phyloP scores from a whole-genome alignment of 2,797 vertebrate genomes.

The Toxotes lorentzi region DNA sequence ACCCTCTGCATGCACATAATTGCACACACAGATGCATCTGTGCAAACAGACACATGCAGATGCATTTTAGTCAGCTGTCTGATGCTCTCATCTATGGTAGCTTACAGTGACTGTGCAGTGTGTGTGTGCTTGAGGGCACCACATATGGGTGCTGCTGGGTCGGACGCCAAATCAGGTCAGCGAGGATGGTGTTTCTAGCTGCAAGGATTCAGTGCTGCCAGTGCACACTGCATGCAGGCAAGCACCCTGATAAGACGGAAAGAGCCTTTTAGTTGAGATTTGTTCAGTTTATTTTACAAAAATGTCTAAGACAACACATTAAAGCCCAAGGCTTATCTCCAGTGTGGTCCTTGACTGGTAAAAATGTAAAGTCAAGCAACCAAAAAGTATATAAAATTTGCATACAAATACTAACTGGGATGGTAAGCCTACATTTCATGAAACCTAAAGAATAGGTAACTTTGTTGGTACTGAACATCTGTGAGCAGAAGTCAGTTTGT shows the following conservation, averaged over 20 bases:
- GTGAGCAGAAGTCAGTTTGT: too few species aligned
- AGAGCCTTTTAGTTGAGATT: neutral
- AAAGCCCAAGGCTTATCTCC: neutral
- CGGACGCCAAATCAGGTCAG: neutral
- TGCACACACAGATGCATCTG: constrained; percentile 33
- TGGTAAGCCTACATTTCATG: too few species aligned
- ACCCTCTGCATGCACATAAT: constrained; percentile 29
- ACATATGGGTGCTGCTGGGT: neutral
- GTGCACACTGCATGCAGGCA: neutral
- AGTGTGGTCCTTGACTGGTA: too few species aligned
- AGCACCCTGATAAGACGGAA: neutral
- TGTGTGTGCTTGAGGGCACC: constrained; percentile 7
- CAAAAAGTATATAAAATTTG: neutral
- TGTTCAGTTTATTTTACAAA: neutral
- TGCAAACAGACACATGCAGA: constrained; percentile 31
- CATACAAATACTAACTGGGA: neutral
- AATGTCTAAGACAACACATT: neutral
- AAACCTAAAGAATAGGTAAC: too few species aligned
- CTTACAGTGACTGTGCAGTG: constrained; percentile 1
- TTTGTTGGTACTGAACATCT: too few species aligned
- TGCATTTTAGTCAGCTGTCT: constrained; percentile 20
- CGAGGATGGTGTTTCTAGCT: neutral
- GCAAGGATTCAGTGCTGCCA: neutral
- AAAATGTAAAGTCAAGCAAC: neutral
- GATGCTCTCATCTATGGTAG: constrained; percentile 15